These are phyloP conservation scores for Contarinia nasturtii DNA, from an alignment of 1,140 invertebrate species.

Conservation along the genomic window DNA sequence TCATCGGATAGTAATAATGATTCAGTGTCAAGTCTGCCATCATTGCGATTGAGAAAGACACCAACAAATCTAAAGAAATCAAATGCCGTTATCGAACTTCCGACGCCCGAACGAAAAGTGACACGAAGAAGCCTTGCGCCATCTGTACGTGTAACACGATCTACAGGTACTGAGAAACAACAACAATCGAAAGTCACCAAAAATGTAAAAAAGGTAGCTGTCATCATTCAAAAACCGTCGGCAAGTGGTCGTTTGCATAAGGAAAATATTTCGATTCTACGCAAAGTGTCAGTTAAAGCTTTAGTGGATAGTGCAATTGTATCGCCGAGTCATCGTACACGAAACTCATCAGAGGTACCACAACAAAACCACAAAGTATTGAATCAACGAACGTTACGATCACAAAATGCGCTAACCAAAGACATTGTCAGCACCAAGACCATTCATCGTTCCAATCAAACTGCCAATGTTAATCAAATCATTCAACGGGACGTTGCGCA, in stretches of 20 bases:
- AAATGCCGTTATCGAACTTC: not conserved
- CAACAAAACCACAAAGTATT: not conserved
- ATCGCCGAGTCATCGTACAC: not conserved
- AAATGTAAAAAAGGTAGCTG: not conserved
- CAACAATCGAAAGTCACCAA: too few relatives aligned
- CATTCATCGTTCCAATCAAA: too few relatives aligned
- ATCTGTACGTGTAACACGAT: too few relatives aligned
- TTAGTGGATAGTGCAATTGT: conserved; percentile 1
- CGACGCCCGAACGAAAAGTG: not conserved
- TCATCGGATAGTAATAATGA: conserved; percentile 17
- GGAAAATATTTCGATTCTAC: not conserved
- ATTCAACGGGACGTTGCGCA: too few relatives aligned
- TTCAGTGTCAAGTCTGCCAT: not conserved
- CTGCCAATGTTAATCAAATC: too few relatives aligned
- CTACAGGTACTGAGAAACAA: too few relatives aligned
- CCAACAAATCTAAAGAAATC: not conserved
- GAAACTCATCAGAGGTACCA: not conserved
- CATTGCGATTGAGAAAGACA: not conserved
- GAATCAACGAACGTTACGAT: conserved; percentile 2
- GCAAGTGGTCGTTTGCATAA: not conserved
- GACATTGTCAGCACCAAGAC: not conserved
- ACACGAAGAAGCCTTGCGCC: not conserved
- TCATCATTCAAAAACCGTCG: not conserved
- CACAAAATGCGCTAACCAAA: not conserved
- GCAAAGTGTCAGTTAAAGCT: not conserved